Conservation (phyloP, 1,140 invertebrate genomes). For the Papilio aristodemus region DNA sequence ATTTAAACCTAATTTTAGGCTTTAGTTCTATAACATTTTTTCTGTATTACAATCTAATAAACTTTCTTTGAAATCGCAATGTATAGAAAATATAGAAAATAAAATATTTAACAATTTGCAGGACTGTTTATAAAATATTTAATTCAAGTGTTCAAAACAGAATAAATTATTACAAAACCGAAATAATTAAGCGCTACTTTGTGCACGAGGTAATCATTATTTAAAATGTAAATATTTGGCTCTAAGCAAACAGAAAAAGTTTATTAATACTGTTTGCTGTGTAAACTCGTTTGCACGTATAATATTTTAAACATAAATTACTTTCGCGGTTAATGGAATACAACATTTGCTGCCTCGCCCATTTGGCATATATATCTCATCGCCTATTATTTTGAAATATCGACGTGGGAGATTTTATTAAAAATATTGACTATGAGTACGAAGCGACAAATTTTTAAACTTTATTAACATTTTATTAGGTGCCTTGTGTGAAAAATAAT, state of each 20-base stretch:
- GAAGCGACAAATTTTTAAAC: background rate
- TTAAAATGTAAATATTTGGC: conserved; percentile 35
- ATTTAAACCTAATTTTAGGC: too few species aligned
- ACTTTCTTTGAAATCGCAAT: too few species aligned
- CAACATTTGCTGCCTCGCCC: conserved; percentile 31
- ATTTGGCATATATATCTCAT: conserved; percentile 27
- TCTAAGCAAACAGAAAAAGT: conserved; percentile 34
- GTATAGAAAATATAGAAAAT: background rate
- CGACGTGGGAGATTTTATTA: conserved; percentile 1
- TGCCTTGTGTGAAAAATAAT: background rate
- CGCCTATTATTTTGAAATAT: conserved; percentile 27
- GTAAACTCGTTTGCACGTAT: conserved; percentile 27
- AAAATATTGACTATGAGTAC: conserved; percentile 1
- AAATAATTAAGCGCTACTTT: conserved; percentile 21
- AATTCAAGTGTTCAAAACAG: conserved; percentile 2
- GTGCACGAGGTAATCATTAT: conserved; percentile 27
- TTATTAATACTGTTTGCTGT: conserved; percentile 33
- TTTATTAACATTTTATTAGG: conserved; percentile 4
- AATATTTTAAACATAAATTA: conserved; percentile 35
- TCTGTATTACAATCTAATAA: too few species aligned
- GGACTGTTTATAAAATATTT: background rate
- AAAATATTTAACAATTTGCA: background rate
- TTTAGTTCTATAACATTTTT: too few species aligned
- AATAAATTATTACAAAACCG: conserved; percentile 3
- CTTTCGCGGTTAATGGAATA: conserved; percentile 31